Base-by-base conservation (phyloP, 2,113 vertebrate species). In the Mesembrinibis cayennensis region DNA sequence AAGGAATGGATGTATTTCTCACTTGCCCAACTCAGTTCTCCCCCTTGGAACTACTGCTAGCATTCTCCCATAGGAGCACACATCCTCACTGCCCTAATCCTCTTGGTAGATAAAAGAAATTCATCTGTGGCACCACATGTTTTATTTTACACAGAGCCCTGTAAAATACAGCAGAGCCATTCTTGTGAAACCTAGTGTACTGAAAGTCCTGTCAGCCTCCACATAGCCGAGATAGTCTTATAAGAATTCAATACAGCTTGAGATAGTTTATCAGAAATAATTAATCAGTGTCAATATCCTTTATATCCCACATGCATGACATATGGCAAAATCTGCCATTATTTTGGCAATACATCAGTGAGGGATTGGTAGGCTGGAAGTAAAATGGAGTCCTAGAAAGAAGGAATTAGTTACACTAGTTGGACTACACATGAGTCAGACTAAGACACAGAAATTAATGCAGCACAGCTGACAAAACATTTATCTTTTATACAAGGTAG, bases 301-400 rank as follows among this genome's bases (percentile, higher is more conserved):
- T 93, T 42, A 87, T 89, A 88, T 88, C 23, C 56, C 55, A 90
- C 53, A 15, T 93, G 81, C 18, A n/a, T 32, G 19, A 42, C 50
- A 93, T 44, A 47, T 32, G 66, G 65, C 52, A 91, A 95, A 93
- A 91, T 67, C 82, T 94, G 90, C 69, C 82, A 79, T 97, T 96
- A 88, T 91, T 97, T 85, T 69, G 85, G 93, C 81, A 95, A 85
- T 88, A 45, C n/a, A 30, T 82, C 63, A 95, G 70, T 96, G 80
- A 93, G 13, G 29, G 73, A 86, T 65, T 86, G 87, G 58, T 67
- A 96, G 36, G 36, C 26, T 94, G 36, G 62, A 97, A 95, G 87
- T 63, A 66, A 82, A 91, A 83, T 29, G 10, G 80, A 86, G 44
- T 38, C 32, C 58, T 70, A 79, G 73, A 73, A 93, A 87, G 67